These are phyloP conservation scores for Heliconius ethilla DNA, from an alignment of 2,888 invertebrate genomes.

Conservation along the genomic window DNA sequence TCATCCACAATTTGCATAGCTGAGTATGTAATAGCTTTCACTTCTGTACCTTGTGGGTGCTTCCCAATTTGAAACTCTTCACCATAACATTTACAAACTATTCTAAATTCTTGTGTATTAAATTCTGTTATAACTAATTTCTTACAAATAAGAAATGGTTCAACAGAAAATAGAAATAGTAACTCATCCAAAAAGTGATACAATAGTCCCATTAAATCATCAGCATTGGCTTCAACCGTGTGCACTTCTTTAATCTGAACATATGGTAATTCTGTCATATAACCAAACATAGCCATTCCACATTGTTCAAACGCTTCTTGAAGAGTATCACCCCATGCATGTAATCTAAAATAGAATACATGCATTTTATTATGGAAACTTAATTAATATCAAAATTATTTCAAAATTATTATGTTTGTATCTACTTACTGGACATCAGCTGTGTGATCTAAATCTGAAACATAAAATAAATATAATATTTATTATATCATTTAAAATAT, in stretches of 20 bases:
- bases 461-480: slow-evolving; percentile 32
- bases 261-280: slow-evolving; percentile 95
- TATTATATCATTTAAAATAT: not conserved
- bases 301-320: slow-evolving; percentile 97
- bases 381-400: not conserved
- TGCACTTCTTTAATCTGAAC: slow-evolving; percentile 91
- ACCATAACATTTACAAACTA: slow-evolving; percentile 92
- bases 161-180: slow-evolving; percentile 94
- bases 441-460: slow-evolving; percentile 96
- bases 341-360: slow-evolving; percentile 83
- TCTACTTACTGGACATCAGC: slow-evolving; percentile 98
- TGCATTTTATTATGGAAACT: not conserved
- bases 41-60: slow-evolving; percentile 98
- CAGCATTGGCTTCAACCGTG: slow-evolving; percentile 92
- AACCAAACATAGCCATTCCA: slow-evolving; percentile 97
- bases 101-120: slow-evolving; percentile 89
- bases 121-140: slow-evolving; percentile 94
- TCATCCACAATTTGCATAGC: slow-evolving; percentile 96
- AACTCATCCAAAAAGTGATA: slow-evolving; percentile 97
- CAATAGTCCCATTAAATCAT: slow-evolving; percentile 93
- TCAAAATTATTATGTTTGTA: not conserved
- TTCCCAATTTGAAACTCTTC: slow-evolving; percentile 96
- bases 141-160: slow-evolving; percentile 93
- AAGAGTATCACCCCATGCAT: slow-evolving; percentile 94
- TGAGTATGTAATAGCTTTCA: slow-evolving; percentile 99